Base-by-base conservation (phyloP, 2,888 invertebrate species). In the Drosophila mimica region DNA sequence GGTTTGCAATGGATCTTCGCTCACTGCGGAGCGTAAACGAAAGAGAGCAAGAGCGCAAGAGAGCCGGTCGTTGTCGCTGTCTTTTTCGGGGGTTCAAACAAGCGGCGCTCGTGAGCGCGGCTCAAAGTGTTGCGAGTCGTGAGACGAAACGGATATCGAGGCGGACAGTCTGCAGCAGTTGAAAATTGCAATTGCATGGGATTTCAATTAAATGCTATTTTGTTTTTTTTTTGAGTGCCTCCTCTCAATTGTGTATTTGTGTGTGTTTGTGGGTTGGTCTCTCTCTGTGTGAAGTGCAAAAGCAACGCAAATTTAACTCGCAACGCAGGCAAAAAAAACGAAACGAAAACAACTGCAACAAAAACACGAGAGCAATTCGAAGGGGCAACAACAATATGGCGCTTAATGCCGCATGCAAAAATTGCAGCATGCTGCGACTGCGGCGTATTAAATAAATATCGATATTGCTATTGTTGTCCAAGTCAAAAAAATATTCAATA, bases 111-210 rank as follows among this genome's bases (percentile, higher is more conserved):
- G 74, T 70, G 73, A 84, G 83, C 80, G 83, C 77, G 78, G 82
- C 83, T 85, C 89, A 91, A 87, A 91, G 88, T 89, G 90, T 86
- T 90, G 90, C 90, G 90, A 91, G 91, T 90, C 91, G 91, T 90
- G 91, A 87, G 85, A 83, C 86, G 80, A 83, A 80, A 86, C 90
- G 90, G 90, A 90, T 79, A 81, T 89, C 79, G 79, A 75, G 68
- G 75, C 80, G 80, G 80, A 80, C 82, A 79, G 80, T 80, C 74
- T 79, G 76, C 75, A 81, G 76, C 64, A 71, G 60, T 59, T 52
- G 28, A 58, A 69, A 69, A 76, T 80, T 85, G 79, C 76, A 81
- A 82, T 82, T 81, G 77, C 75, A 82, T 84, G 69, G 77, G 76
- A 80, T 79, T 76, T 71, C 57, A 67, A 71, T 67, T 76, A 33